phyloP scores from a whole-genome alignment of 2,797 vertebrate genomes.

The Helicolenus hilgendorfi region DNA sequence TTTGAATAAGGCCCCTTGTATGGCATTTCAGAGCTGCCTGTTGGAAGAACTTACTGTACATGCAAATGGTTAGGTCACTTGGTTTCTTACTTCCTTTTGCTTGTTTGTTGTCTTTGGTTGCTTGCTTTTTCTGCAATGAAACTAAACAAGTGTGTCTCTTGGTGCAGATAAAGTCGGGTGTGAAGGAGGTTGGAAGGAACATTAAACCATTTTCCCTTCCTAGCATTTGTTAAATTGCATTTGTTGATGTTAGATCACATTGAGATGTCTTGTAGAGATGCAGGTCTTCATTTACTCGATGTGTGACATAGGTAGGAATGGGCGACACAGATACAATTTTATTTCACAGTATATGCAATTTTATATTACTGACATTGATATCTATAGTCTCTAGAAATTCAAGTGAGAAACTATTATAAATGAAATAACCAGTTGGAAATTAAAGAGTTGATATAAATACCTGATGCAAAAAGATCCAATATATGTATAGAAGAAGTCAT shows the following conservation, averaged over 20 bases:
- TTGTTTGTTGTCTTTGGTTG: constrained; percentile 6
- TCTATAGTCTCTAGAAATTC: not conserved
- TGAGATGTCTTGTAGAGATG: not conserved
- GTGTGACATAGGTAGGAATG: not conserved
- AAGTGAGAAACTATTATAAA: not conserved
- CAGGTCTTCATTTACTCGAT: not conserved
- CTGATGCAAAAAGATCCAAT: not conserved
- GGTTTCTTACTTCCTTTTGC: not conserved
- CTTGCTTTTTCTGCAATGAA: constrained; percentile 17
- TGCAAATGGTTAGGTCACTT: constrained; percentile 23
- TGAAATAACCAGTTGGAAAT: not conserved
- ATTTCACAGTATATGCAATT: not conserved
- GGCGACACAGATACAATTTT: too few species aligned
- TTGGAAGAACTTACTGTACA: constrained; percentile 66
- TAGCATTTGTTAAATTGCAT: not conserved
- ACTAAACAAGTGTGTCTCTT: not conserved
- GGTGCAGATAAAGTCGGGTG: not conserved
- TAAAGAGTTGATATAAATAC: not conserved
- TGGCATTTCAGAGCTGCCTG: constrained; percentile 54
- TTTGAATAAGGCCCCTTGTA: constrained; percentile 72
- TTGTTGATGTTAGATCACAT: not conserved
- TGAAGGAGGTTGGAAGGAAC: not conserved
- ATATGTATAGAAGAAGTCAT: too few species aligned
- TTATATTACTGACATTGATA: not conserved
- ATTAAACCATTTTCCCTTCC: not conserved